Evolutionary conservation across 2,797 vertebrate species (phyloP), one percentile per base, ranked within the genome.

Genomic region (Cuculus canorus): DNA sequence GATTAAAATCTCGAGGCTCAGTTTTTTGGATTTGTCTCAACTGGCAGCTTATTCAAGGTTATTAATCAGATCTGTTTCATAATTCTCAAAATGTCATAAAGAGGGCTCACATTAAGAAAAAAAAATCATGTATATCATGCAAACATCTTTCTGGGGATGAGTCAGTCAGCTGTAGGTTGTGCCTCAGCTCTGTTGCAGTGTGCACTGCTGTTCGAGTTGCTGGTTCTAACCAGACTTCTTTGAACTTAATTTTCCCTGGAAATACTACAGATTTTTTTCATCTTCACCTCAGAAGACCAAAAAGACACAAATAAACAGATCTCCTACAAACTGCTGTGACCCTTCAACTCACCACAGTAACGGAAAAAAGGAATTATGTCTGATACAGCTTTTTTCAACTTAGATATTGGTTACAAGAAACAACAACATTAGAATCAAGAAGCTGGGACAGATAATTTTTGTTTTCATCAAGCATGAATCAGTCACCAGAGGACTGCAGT

Each of bases 11-110:
- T 92, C 33, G 30, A 93, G 28, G 43, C 81, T 87, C 53, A 80
- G 25, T 9, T 53, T 72, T 90, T 61, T 91, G 77, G 54, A 92
- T 48, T 68, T 82, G 57, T 86, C 54, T 95, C 92, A 96, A 71
- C 63, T 95, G 92, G 95, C 88, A 94, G 23, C 41, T 92, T 86
- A 70, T 56, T 84, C 80, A 70, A 70, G n/a, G 57, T 53, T 71
- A 78, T 91, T 95, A 92, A 84, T 92, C 82, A 96, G 69, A 60
- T 70, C 45, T 83, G 61, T 92, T 79, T 95, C 86, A 80, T 75
- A 95, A 92, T 80, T 90, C 69, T 95, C 57, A 48, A 87, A 79
- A 84, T 90, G 86, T 90, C 30, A 2, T 75, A 43, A 92, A 76
- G 70, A 92, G 15, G 39, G 22, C 21, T 83, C 13, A 56, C 22